Evolutionary conservation across 2,888 invertebrate genomes (phyloP).

Genomic region (Andrena marginata): DNA sequence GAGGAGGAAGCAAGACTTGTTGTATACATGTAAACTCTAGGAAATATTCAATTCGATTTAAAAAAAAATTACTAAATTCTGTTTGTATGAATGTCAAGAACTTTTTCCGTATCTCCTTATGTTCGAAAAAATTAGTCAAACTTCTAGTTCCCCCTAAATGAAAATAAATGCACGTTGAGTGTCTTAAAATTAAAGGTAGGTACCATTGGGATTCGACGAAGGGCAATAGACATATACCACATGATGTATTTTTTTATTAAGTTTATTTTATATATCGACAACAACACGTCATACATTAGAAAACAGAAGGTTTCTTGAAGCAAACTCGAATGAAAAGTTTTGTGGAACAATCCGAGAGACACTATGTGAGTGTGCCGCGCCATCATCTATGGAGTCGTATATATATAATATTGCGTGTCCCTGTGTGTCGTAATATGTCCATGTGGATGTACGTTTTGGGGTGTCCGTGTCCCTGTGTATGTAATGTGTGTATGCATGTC

Average conservation of each 20-base stretch:
- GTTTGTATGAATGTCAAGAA: too few species aligned
- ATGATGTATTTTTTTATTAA: conserved; percentile 84
- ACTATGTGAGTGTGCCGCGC: conserved; percentile 86
- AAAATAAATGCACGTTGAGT: too few species aligned
- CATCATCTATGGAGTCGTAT: conserved; percentile 85
- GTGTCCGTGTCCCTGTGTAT: conserved; percentile 21
- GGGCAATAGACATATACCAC: conserved; percentile 50
- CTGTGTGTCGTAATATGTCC: conserved; percentile 76
- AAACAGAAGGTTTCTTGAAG: conserved; percentile 86
- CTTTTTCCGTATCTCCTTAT: too few species aligned
- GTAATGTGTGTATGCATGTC: conserved; percentile 20
- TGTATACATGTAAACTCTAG: too few species aligned
- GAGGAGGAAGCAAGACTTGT: too few species aligned
- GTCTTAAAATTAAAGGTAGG: background rate
- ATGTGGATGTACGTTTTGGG: conserved; percentile 40
- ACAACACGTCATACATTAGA: conserved; percentile 86
- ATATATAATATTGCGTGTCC: conserved; percentile 84
- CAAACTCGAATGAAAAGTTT: conserved; percentile 85
- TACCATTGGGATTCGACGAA: conserved; percentile 20
- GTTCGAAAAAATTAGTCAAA: too few species aligned
- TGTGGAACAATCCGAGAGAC: conserved; percentile 85
- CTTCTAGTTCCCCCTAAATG: too few species aligned
- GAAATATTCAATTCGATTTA: too few species aligned
- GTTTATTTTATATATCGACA: conserved; percentile 86
- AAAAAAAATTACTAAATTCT: too few species aligned